Percentiles rank a stretch among this genome's conserved stretches.
Evolutionary conservation across 2,888 invertebrate genomes (phyloP).

Genomic region (Halocaridina rubra): DNA sequence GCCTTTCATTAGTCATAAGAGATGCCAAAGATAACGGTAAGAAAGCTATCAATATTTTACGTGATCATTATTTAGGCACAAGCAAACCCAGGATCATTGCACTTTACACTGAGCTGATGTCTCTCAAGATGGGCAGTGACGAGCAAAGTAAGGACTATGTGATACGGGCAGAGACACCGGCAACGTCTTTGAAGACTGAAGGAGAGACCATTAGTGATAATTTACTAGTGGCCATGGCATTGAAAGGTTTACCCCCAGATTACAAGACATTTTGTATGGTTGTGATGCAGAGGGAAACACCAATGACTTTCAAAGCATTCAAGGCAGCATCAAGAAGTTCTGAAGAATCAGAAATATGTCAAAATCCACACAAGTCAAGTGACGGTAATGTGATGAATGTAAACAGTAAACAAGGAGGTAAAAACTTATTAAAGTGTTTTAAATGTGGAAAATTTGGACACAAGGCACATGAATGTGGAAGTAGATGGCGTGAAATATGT

Average conservation of each 20-base stretch:
- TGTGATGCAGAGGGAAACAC: constrained; percentile 11
- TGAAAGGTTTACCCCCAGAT: constrained; percentile 18
- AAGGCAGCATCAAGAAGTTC: background rate
- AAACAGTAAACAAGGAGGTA: background rate
- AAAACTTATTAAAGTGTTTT: too few relatives aligned
- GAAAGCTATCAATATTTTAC: background rate
- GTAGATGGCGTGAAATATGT: background rate
- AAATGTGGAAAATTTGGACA: background rate
- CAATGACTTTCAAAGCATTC: background rate
- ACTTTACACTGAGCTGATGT: background rate
- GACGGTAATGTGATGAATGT: background rate
- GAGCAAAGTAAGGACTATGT: background rate
- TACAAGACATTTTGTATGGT: constrained; percentile 10
- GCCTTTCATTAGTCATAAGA: constrained; percentile 2
- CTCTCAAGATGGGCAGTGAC: background rate
- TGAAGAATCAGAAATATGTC: background rate
- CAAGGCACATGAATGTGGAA: background rate
- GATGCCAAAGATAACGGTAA: constrained; percentile 12
- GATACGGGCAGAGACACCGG: constrained; percentile 5
- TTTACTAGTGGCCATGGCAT: constrained; percentile 6
- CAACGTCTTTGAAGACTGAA: background rate
- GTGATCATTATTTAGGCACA: constrained; percentile 2
- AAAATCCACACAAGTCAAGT: background rate
- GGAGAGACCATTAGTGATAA: background rate
- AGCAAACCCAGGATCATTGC: background rate